Evolutionary conservation across 2,113 vertebrate genomes (phyloP).

Genomic region (Takifugu bimaculatus): DNA sequence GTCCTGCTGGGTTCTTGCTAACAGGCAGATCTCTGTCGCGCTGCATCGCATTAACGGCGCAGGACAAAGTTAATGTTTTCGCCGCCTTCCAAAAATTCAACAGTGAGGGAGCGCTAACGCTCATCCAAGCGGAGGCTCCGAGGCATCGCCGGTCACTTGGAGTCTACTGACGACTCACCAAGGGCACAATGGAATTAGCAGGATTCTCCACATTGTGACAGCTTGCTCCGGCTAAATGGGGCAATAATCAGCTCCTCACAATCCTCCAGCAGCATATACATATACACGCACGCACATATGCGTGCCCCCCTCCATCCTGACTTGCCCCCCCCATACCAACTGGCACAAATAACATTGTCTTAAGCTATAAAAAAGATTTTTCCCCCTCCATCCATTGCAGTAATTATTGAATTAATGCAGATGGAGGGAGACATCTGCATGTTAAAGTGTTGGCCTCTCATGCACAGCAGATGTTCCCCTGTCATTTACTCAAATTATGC

Average conservation of each 20-base stretch:
- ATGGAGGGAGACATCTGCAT: slow-evolving; percentile 79
- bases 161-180: slow-evolving; percentile 69
- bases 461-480: slow-evolving; percentile 76
- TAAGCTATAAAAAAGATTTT: slow-evolving; percentile 75
- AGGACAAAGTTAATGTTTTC: not conserved
- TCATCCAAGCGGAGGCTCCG: not conserved
- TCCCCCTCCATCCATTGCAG: slow-evolving; percentile 71
- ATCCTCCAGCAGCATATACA: slow-evolving; percentile 47
- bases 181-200: slow-evolving; percentile 75
- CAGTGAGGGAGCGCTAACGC: too few relatives aligned
- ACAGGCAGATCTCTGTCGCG: too few relatives aligned
- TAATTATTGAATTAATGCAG: slow-evolving; percentile 81
- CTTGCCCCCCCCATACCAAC: slow-evolving; percentile 63
- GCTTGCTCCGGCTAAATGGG: slow-evolving; percentile 77
- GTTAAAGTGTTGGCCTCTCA: slow-evolving; percentile 76
- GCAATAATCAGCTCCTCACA: slow-evolving; percentile 72
- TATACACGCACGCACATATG: slow-evolving; percentile 22
- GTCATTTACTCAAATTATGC: slow-evolving; percentile 76
- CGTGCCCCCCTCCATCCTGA: slow-evolving; percentile 13
- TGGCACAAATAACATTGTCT: slow-evolving; percentile 79
- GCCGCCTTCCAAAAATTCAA: not conserved
- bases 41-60: too few relatives aligned
- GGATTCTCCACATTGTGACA: slow-evolving; percentile 74
- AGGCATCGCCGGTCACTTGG: slow-evolving; percentile 64
- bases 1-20: too few relatives aligned